phyloP scores from a whole-genome alignment of 2,113 vertebrate genomes.

The Zosterops hypoxanthus region DNA sequence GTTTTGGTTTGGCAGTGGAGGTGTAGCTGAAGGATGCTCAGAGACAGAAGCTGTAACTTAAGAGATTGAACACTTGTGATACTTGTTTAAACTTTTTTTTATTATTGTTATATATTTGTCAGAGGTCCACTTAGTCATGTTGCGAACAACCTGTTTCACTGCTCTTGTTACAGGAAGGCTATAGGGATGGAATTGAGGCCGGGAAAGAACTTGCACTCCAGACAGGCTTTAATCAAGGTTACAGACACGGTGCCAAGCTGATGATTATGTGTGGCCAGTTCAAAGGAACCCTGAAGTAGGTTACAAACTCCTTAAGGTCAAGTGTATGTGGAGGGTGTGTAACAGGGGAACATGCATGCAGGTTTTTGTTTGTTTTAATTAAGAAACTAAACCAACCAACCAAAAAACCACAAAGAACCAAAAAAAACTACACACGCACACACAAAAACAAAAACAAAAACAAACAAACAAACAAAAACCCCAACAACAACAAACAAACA shows the following conservation, averaged over 20 bases:
- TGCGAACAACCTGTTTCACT: neutral
- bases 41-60: neutral
- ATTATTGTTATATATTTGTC: neutral
- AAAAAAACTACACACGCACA: no score
- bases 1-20: neutral
- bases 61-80: neutral
- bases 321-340: neutral
- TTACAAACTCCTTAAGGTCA: neutral
- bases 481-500: no score
- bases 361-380: neutral
- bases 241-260: slow-evolving; percentile 78
- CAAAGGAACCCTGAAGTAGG: slow-evolving; percentile 88
- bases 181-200: slow-evolving; percentile 85
- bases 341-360: rapidly evolving
- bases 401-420: no score
- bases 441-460: no score
- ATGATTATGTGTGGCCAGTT: slow-evolving; percentile 83
- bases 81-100: neutral
- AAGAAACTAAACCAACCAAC: neutral
- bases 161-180: slow-evolving; percentile 84
- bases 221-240: slow-evolving; percentile 87
- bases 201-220: slow-evolving; percentile 88
- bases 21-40: neutral
- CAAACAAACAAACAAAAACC: no score
- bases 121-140: neutral